Conservation (phyloP, 2,888 invertebrate species). For the Phengaris arion region DNA sequence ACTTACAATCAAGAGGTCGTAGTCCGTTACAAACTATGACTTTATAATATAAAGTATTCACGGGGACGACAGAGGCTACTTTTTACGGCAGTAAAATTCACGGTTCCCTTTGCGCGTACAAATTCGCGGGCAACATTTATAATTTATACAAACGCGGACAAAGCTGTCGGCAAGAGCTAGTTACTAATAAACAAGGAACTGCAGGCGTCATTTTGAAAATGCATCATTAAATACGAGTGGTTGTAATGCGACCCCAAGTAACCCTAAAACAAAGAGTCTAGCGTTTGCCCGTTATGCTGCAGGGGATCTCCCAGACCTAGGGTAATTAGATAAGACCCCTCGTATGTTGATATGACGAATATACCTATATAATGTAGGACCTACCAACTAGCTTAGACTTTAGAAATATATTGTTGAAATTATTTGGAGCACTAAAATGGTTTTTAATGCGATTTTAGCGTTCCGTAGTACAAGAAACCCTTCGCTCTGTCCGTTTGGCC, state of each 20-base stretch:
- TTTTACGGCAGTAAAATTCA: too few species aligned
- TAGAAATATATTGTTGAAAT: neutral
- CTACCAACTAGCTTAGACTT: neutral
- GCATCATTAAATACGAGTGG: constrained; percentile 26
- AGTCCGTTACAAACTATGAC: too few species aligned
- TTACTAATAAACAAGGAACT: neutral
- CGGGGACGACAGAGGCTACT: too few species aligned
- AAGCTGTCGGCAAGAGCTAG: neutral
- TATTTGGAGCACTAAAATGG: neutral
- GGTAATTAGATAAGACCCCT: constrained; percentile 25
- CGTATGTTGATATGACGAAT: neutral
- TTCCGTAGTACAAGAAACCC: neutral
- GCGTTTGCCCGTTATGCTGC: constrained; percentile 21
- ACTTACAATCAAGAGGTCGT: too few species aligned
- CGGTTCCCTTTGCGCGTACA: too few species aligned
- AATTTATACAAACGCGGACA: too few species aligned
- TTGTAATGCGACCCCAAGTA: neutral
- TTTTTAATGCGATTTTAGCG: neutral
- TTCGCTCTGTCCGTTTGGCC: too few species aligned
- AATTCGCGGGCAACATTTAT: too few species aligned
- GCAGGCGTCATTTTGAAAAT: constrained; percentile 16
- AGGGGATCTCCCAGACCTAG: constrained; percentile 2
- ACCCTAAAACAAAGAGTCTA: constrained; percentile 26
- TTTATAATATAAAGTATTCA: too few species aligned
- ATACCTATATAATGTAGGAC: neutral